Conservation (phyloP, 1,140 invertebrate species). For the Microplitis mediator region DNA sequence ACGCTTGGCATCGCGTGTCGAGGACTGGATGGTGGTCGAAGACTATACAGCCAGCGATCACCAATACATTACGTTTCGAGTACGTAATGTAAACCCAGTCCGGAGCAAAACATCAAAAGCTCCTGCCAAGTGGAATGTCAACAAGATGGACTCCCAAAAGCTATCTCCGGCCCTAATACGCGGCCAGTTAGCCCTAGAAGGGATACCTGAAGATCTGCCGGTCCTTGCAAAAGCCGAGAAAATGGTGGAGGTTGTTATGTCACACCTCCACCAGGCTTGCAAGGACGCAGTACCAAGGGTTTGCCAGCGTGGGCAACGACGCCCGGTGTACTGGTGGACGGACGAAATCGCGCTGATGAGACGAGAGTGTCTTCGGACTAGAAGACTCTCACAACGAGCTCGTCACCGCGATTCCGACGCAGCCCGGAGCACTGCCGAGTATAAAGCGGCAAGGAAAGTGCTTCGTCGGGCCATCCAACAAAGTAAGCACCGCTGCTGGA, state of each 20-base stretch:
- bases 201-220: too few species aligned
- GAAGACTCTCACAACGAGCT: neutral
- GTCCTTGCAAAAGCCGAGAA: neutral
- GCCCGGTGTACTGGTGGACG: conserved; percentile 32
- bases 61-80: conserved; percentile 25
- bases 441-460: neutral
- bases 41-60: conserved; percentile 30
- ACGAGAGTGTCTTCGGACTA: conserved; percentile 1
- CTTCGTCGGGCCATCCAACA: neutral
- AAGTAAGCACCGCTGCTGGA: neutral
- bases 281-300: neutral
- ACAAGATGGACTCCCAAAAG: conserved; percentile 5
- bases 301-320: neutral
- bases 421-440: conserved; percentile 3
- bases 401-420: neutral
- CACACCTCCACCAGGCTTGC: neutral
- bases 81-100: conserved; percentile 7
- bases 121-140: conserved; percentile 10
- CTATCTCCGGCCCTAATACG: neutral
- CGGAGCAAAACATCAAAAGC: neutral
- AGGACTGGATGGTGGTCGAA: conserved; percentile 4
- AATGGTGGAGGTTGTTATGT: conserved; percentile 1
- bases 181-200: neutral
- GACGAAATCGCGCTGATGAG: conserved; percentile 21
- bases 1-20: too few species aligned